A percentile compares a stretch with the other conserved stretches of the same genome.
phyloP scores from a whole-genome alignment of 2,797 vertebrate species.

The Poecilia wingei region DNA sequence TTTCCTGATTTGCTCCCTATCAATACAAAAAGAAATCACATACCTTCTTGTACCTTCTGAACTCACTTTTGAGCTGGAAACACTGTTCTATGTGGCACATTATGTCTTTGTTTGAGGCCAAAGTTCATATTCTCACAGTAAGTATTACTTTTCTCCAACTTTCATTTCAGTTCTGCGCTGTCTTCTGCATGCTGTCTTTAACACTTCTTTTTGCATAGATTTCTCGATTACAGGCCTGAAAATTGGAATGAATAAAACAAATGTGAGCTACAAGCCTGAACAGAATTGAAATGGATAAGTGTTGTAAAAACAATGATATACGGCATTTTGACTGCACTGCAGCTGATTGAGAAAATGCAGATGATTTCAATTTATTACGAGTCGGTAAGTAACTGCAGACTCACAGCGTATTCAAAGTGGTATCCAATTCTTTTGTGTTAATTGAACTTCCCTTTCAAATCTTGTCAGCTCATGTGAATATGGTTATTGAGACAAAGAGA shows the following conservation, averaged over 20 bases:
- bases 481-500: slow-evolving; percentile 17
- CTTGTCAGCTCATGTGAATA: slow-evolving; percentile 3
- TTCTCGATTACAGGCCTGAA: background rate
- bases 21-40: background rate
- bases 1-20: background rate
- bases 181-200: background rate
- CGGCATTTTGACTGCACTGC: background rate
- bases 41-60: background rate
- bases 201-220: background rate
- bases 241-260: background rate
- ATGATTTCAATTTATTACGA: background rate
- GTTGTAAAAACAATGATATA: background rate
- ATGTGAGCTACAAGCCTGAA: background rate
- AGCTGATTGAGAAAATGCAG: background rate
- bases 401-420: background rate
- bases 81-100: background rate
- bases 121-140: background rate
- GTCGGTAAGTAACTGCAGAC: slow-evolving; percentile 3
- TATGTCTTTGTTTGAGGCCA: background rate
- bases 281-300: background rate
- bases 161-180: background rate
- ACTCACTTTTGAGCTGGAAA: background rate
- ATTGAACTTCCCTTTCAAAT: slow-evolving; percentile 15
- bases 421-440: background rate
- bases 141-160: background rate